A percentile compares a stretch with the other conserved stretches of the same genome.
These are phyloP conservation scores for Scaptomyza caliginosa DNA, from an alignment of 2,888 invertebrate genomes.

Conservation along the genomic window DNA sequence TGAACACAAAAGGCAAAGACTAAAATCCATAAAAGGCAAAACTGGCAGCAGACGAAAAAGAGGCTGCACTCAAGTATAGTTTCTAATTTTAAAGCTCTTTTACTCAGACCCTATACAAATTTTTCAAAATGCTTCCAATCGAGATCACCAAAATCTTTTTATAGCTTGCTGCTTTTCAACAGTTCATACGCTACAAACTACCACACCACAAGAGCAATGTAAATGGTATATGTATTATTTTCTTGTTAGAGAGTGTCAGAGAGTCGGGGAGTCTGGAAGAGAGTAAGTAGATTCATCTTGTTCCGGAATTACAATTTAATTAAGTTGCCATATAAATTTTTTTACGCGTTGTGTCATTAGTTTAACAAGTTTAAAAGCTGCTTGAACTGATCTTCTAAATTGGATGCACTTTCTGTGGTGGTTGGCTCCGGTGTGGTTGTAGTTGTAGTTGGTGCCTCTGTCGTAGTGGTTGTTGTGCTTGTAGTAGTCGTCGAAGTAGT, in stretches of 20 bases:
- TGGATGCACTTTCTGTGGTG: conserved; percentile 42
- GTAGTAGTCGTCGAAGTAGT: conserved; percentile 47
- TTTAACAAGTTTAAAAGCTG: conserved; percentile 75
- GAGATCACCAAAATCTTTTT: conserved; percentile 23
- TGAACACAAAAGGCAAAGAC: conserved; percentile 34
- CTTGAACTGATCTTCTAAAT: conserved; percentile 70
- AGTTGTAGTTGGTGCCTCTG: conserved; percentile 55
- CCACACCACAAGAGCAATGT: too few species aligned
- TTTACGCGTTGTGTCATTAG: conserved; percentile 48
- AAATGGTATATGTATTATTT: too few species aligned
- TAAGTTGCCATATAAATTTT: conserved; percentile 7
- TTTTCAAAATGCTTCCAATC: conserved; percentile 2
- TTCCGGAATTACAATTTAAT: not conserved
- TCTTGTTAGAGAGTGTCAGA: not conserved
- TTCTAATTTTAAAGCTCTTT: conserved; percentile 16
- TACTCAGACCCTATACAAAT: conserved; percentile 12
- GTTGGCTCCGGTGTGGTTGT: conserved; percentile 43
- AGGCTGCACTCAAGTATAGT: conserved; percentile 3
- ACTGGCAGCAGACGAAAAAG: not conserved
- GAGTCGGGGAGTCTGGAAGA: not conserved
- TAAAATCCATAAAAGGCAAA: conserved; percentile 61
- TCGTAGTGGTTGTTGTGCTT: conserved; percentile 51
- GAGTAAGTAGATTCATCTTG: not conserved
- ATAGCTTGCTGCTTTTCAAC: too few species aligned
- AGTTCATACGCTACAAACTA: too few species aligned